Percentiles rank a stretch among this genome's conserved stretches.
phyloP scores from a whole-genome alignment of 2,888 invertebrate genomes.

The Nomada fabriciana region DNA sequence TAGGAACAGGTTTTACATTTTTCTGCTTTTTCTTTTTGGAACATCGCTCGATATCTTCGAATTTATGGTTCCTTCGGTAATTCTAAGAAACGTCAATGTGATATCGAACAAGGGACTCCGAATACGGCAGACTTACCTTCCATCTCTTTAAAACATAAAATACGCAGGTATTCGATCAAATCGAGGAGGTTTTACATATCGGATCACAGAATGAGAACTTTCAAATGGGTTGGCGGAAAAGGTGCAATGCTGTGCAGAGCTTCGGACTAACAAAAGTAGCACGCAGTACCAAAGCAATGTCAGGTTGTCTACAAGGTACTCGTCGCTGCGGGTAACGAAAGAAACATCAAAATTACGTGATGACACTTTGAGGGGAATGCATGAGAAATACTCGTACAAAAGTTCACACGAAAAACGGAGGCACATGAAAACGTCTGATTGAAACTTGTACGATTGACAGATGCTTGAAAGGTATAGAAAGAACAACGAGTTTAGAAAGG shows the following conservation, averaged over 20 bases:
- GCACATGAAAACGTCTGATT: constrained; percentile 4
- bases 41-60: not conserved
- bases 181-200: constrained; percentile 14
- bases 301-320: constrained; percentile 18
- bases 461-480: constrained; percentile 18
- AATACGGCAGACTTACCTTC: constrained; percentile 79
- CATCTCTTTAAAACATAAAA: not conserved
- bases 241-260: constrained; percentile 51
- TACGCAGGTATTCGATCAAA: constrained; percentile 17
- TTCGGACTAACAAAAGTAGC: constrained; percentile 37
- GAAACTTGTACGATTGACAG: not conserved
- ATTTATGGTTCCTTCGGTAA: not conserved
- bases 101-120: constrained; percentile 72
- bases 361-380: constrained; percentile 1
- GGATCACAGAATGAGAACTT: constrained; percentile 16
- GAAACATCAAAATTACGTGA: constrained; percentile 10
- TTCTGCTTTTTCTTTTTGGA: not conserved
- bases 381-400: not conserved
- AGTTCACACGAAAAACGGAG: constrained; percentile 14
- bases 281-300: constrained; percentile 48
- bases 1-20: not conserved
- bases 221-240: constrained; percentile 33
- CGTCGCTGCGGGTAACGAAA: constrained; percentile 19
- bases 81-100: constrained; percentile 31
- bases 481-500: constrained; percentile 42